Evolutionary conservation across 1,140 invertebrate species (phyloP), one percentile per base, ranked within the genome.

Genomic region (Antheraea pernyi): DNA sequence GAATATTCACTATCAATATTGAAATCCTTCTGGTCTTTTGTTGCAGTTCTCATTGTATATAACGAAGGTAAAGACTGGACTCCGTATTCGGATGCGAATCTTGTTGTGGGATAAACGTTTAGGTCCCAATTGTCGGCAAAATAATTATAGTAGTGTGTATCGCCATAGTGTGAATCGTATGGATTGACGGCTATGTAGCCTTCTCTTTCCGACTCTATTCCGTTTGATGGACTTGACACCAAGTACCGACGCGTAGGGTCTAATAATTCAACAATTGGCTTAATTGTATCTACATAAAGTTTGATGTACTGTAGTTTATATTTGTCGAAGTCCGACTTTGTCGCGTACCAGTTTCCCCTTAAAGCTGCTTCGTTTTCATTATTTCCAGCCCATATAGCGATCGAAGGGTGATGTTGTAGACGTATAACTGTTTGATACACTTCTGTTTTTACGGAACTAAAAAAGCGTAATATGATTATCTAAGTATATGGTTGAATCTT

Each of bases 321-420:
- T 46, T 93, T 82, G 3, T 92, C 78, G 68, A 93, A 94, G 39
- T 95, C 87, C 0, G 59, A 37, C 1, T 77, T 81, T 5, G 97
- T 97, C 1, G 93, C 93, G 86, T 97, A 98, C 98, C 98, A 99
- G 84, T 98, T 96, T 46, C 95, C 95, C 59, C 95, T 93, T 3
- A 99, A 88, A 0, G 97, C 98, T 36, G 95, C 96, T 94, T 99
- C 99, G 86, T 99, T 99, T 92, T 99, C 99, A 90, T 99, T 99
- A 86, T 99, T 99, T 5, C 97, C 98, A 16, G 98, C 97, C 96
- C 97, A 98, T 0, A 99, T 76, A 0, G 97, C 95, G 62, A 99
- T 95, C 66, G 96, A 98, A 0, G 98, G 94, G 92, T 99, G 98
- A 86, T 97, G 94, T 73, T 98, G 96, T 7, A 99, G 91, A 68